Evolutionary conservation across 2,888 invertebrate genomes (phyloP), one percentile per base, ranked within the genome.

Genomic region (Byasa hedistus): DNA sequence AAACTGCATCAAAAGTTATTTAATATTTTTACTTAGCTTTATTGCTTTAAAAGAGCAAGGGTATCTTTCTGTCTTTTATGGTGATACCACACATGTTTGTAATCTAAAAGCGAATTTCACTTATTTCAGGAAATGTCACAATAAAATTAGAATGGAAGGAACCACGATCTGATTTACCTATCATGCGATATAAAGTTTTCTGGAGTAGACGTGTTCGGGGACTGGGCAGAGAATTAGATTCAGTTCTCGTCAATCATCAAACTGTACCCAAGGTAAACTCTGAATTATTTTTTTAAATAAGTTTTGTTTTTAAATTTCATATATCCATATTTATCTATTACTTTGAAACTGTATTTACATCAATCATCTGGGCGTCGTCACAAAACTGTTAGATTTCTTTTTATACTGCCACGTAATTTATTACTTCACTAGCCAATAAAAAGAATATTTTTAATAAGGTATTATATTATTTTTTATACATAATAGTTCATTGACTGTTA

Each of bases 171-270:
- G 95, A 96, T 79, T 83, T 96, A 56, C 96, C 96, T 0, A 93
- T 96, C 58, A 93, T 89, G 75, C 76, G 86, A 12, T 96, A 96
- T 81, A 95, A 95, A 77, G 94, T 96, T 5, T 95, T 93, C 77
- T 96, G 96, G 95, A 95, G 95, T 69, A 87, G 94, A 60, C 91
- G 95, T 36, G 92, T 96, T 0, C 92, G 93, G 68, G 95, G 94
- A 0, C 85, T 93, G 10, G 89, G 91, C 17, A 92, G 93, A 2
- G 92, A 92, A 57, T 76, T 93, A 69, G 93, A 94, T 79, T 94
- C 94, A 0, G 93, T 95, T 44, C 84, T 95, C 23, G 94, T 94
- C 12, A 92, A 93, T 72, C 94, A 94, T 77, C 91, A 94, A 75
- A 92, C 91, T 21, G 92, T 94, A n/a, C 87, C 93, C 15, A 93